Conservation (phyloP, 2,797 vertebrate species). For the Rhyacichthys aspro region DNA sequence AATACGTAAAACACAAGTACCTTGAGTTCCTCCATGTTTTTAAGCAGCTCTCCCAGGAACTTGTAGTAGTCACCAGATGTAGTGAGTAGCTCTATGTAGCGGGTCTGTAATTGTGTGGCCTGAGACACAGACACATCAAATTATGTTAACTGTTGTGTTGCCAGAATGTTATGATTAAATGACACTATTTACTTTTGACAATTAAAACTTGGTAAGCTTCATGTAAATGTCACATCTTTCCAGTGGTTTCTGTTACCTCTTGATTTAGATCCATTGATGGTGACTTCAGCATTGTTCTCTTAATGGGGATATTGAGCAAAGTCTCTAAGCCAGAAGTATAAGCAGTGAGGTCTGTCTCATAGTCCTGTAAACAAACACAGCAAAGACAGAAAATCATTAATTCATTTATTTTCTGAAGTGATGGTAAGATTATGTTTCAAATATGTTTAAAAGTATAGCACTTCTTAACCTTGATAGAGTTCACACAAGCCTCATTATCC, state of each 20-base stretch:
- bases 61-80: conserved; percentile 89
- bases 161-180: neutral
- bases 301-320: conserved; percentile 92
- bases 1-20: conserved; percentile 68
- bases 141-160: neutral
- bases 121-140: conserved; percentile 60
- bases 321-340: conserved; percentile 94
- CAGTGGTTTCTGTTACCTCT: conserved; percentile 79
- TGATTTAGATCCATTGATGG: conserved; percentile 87
- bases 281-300: conserved; percentile 91
- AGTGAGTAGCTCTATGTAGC: conserved; percentile 91
- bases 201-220: neutral
- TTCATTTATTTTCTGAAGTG: neutral
- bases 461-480: conserved; percentile 87
- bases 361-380: conserved; percentile 80
- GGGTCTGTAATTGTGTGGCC: conserved; percentile 89
- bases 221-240: neutral
- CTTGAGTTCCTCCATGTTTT: conserved; percentile 95
- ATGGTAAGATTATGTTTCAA: neutral
- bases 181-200: neutral
- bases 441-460: neutral
- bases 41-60: conserved; percentile 88
- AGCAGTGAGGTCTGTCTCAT: conserved; percentile 90
- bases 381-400: neutral
- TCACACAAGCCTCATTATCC: conserved; percentile 86